These are phyloP conservation scores for Sebastes trivittatus DNA, from an alignment of 2,797 vertebrate species.

Conservation along the genomic window DNA sequence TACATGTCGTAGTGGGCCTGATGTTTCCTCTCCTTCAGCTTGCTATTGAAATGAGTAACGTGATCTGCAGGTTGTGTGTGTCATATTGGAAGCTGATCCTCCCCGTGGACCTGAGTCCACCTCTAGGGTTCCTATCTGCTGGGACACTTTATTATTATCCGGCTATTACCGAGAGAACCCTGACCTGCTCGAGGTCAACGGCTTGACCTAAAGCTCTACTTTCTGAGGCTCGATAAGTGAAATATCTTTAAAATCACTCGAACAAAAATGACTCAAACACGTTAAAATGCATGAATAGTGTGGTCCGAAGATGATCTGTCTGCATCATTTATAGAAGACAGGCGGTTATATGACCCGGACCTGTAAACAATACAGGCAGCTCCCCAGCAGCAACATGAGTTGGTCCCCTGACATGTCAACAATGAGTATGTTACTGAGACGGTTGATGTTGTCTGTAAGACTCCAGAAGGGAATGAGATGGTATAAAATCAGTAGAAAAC, in stretches of 20 bases:
- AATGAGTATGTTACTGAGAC: not conserved
- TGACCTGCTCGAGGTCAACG: not conserved
- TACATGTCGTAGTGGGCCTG: not conserved
- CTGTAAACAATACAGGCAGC: not conserved
- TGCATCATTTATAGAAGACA: not conserved
- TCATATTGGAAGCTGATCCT: conserved; percentile 29
- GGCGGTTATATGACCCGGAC: not conserved
- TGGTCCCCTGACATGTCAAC: not conserved
- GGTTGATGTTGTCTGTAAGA: not conserved
- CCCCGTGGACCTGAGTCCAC: conserved; percentile 11
- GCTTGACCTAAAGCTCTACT: not conserved
- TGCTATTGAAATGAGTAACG: conserved; percentile 23
- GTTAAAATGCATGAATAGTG: not conserved
- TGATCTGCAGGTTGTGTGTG: conserved; percentile 16
- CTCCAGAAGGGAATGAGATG: too few relatives aligned
- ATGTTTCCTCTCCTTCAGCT: not conserved
- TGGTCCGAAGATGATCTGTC: not conserved
- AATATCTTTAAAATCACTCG: not conserved
- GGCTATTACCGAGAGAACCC: not conserved
- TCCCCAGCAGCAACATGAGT: not conserved
- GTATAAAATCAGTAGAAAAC: too few relatives aligned
- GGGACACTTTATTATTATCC: not conserved
- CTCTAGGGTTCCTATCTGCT: conserved; percentile 33
- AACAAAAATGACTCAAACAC: not conserved
- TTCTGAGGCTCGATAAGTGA: not conserved